A percentile compares a stretch with the other conserved stretches of the same genome.
phyloP scores from a whole-genome alignment of 2,888 invertebrate genomes.

The Ecliptopera silaceata region DNA sequence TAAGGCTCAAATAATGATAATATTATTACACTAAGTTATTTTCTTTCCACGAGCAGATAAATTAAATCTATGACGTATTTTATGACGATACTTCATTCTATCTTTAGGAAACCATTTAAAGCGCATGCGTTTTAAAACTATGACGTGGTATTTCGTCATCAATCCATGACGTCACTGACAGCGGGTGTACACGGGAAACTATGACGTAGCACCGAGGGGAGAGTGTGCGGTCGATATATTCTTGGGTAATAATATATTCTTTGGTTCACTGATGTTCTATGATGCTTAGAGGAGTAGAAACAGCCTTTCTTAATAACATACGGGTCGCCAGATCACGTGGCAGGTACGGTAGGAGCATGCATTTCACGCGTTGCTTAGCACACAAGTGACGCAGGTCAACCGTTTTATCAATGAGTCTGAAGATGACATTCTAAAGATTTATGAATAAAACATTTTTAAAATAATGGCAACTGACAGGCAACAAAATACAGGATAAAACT shows the following conservation, averaged over 20 bases:
- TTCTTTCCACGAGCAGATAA: not conserved
- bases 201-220: slow-evolving; percentile 60
- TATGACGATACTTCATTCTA: slow-evolving; percentile 33
- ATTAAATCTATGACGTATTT: slow-evolving; percentile 20
- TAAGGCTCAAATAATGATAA: no score
- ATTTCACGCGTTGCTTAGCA: slow-evolving; percentile 47
- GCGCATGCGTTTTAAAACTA: slow-evolving; percentile 62
- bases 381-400: slow-evolving; percentile 67
- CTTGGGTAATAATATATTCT: slow-evolving; percentile 54
- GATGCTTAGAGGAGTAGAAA: slow-evolving; percentile 55
- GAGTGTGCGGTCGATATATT: slow-evolving; percentile 52
- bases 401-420: slow-evolving; percentile 54
- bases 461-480: no score
- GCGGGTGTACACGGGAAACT: slow-evolving; percentile 49
- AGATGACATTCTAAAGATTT: slow-evolving; percentile 35
- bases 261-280: slow-evolving; percentile 67
- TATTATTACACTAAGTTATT: not conserved
- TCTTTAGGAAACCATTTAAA: slow-evolving; percentile 31
- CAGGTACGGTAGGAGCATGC: slow-evolving; percentile 31
- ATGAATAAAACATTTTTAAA: slow-evolving; percentile 17
- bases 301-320: slow-evolving; percentile 59
- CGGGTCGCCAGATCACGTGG: slow-evolving; percentile 70
- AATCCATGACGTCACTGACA: slow-evolving; percentile 59
- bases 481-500: no score
- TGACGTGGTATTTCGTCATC: slow-evolving; percentile 63